Conservation (phyloP, 1,140 invertebrate genomes). For the Conus ventricosus region DNA sequence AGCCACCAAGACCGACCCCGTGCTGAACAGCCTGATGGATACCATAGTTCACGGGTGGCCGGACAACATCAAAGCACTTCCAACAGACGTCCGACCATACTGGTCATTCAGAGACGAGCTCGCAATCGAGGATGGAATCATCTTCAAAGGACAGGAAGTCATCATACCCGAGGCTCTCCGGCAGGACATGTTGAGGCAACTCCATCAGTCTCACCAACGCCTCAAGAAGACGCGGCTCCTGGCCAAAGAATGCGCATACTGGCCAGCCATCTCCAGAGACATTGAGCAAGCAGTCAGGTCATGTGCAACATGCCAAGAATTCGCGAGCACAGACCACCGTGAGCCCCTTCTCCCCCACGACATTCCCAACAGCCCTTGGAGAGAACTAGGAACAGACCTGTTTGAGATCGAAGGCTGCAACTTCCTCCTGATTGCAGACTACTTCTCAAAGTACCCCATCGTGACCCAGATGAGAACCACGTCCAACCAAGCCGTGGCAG, state of each 20-base stretch:
- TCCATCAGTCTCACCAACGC: conserved; percentile 43
- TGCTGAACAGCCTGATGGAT: too few species aligned
- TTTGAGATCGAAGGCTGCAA: too few species aligned
- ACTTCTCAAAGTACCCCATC: conserved; percentile 11
- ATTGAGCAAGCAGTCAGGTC: conserved; percentile 29
- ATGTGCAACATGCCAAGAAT: conserved; percentile 29
- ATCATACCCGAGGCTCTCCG: conserved; percentile 38
- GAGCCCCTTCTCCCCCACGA: conserved; percentile 18
- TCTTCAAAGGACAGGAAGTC: conserved; percentile 38
- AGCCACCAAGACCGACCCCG: too few species aligned
- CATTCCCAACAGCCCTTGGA: conserved; percentile 21
- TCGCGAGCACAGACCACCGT: not conserved
- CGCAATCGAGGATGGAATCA: conserved; percentile 32
- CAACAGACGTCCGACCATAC: conserved; percentile 17
- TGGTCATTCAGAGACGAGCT: conserved; percentile 37
- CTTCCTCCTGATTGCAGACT: not conserved
- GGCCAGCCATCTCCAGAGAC: conserved; percentile 34
- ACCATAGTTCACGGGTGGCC: too few species aligned
- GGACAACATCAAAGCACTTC: not conserved
- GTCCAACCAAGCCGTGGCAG: too few species aligned
- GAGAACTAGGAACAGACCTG: conserved; percentile 14
- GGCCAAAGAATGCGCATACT: conserved; percentile 28
- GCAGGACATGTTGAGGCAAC: conserved; percentile 12
- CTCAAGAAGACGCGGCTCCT: conserved; percentile 25
- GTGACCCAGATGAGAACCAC: not conserved